Base-by-base conservation (phyloP, 2,888 invertebrate species). In the Germaria angustata region DNA sequence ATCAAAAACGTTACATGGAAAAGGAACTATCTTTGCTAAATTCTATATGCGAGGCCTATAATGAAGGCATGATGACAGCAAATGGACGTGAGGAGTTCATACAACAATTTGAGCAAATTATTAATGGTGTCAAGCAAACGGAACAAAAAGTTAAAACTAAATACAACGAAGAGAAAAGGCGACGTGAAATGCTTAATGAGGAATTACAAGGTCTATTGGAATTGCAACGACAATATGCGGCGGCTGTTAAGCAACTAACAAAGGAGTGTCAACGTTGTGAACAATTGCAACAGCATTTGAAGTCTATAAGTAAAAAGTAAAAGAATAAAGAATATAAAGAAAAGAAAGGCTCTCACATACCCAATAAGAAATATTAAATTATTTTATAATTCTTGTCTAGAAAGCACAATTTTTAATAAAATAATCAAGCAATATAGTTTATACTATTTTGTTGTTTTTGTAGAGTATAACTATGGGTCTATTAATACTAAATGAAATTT, bases 1-100 rank as follows among this genome's bases (percentile, higher is more conserved):
- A 99, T 92, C 96, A 97, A n/a, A 96, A 97, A 91, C 92, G 96
- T 46, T 99, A 98, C 90, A 94, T 98, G 88, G 95, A 95, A 84
- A 98, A 98, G 90, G 99, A 99, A 92, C 93, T 98, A 71, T 95
- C 95, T 24, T 91, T 98, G 68, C 92, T 98, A 24, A 97, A 97
- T 92, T 97, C 97, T 0, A 96, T 98, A 86, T 94, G 96, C 86
- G 97, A 98, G 89, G 96, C 95, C 89, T 97, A 97, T 91, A 94
- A 95, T 85, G 94, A 95, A 89, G 98, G 98, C 1, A 96, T 97
- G 95, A 93, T 95, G 53, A 95, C 96, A 9, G 92, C 93, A 5
- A 93, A 94, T 84, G 95, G 95, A 28, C 95, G 96, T 86, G 97
- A 97, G 87, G 96, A 98, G 88, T 98, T 98, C 90, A 93, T 98